Evolutionary conservation across 2,113 vertebrate species (phyloP).

Genomic region (Bubalus kerabau): DNA sequence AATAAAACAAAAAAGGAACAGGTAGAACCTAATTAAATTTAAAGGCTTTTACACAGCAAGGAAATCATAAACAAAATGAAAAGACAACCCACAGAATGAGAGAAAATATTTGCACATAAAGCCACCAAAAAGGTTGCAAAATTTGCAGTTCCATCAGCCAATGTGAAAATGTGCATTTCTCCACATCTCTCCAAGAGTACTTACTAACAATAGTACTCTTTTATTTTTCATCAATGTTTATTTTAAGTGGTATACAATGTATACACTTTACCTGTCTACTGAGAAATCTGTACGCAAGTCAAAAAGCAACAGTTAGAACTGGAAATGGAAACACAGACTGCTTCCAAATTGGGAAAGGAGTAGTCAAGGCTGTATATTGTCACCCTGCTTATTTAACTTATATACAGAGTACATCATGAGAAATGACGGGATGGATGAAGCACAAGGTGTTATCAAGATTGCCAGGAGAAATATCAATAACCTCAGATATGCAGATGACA

Average conservation of each 20-base stretch:
- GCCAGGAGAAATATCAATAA: neutral
- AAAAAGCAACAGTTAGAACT: neutral
- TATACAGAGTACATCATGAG: neutral
- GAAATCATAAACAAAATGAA: neutral
- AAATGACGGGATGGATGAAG: fast-evolving
- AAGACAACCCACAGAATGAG: neutral
- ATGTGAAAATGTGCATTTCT: neutral
- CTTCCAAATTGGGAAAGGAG: neutral
- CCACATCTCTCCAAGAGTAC: neutral
- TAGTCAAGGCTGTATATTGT: neutral
- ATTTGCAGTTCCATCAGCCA: neutral
- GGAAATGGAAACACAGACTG: neutral
- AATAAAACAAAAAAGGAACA: neutral
- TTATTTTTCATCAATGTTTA: neutral
- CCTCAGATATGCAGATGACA: neutral
- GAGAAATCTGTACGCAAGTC: neutral
- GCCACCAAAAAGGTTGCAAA: neutral
- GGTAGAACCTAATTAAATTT: neutral
- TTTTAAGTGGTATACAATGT: neutral
- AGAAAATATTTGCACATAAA: neutral
- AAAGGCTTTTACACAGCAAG: neutral
- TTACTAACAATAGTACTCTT: neutral
- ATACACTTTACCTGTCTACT: neutral
- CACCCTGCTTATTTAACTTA: neutral
- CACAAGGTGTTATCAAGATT: neutral